Base-by-base conservation (phyloP, 2,888 invertebrate genomes). In the Slavum lentiscoides region DNA sequence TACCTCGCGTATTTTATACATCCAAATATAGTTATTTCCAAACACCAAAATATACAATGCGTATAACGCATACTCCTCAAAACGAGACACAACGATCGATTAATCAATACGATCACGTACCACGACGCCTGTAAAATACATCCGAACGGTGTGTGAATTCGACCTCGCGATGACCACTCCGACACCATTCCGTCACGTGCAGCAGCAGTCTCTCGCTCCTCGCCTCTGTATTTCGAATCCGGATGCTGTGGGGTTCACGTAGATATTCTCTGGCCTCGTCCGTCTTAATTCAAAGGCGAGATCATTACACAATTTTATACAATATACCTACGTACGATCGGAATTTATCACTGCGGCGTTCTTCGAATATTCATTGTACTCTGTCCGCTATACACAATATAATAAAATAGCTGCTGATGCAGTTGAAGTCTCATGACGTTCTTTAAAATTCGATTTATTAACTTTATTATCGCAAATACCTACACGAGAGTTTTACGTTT, bases 31-130 rank as follows among this genome's bases (percentile, higher is more conserved):
- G 23, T 43, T 49, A 61, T 61, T 49, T 61, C 61, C 9, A 43
- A 39, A 39, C 9, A 68, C 8, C 23, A 68, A 68, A 76, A 43
- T 75, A 67, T n/a, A 76, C 17, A 64, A n/a, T 37, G 39, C 30
- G n/a, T n/a, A 66, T 30, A 58, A 49, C 30, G 30, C 30, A 30
- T 30, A 30, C 30, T 30, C 30, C 30, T 30, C 30, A 30, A 30
- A 30, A 30, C 30, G 30, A 30, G 30, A 77, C 23, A 72, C 64
- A 66, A 66, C 30, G 55, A 72, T 80, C 80, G 64, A 80, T 80
- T 64, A 30, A 30, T 72, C 72, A 80, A 72, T 62, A 55, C 19
- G 23, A 80, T 70, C 80, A 80, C 80, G 80, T 80, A 80, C 72
- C 19, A 30, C 30, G 30, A 30, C 1, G 30, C 30, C 30, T 4